Base-by-base conservation (phyloP, 2,888 invertebrate genomes). In the Aphidoletes aphidimyza region DNA sequence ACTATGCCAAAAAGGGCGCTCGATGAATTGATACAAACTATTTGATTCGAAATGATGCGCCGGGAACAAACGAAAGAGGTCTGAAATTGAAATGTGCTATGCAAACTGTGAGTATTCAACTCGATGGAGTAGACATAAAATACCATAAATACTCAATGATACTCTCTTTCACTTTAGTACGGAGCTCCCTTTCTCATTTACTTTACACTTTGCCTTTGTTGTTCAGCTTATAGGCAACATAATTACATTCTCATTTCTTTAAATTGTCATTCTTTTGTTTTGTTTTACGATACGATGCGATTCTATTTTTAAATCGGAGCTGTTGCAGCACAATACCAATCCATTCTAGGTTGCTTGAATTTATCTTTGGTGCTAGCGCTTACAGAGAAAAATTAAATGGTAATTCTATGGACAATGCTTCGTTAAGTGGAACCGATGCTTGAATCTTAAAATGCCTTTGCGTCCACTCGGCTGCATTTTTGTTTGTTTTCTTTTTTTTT, bases 181-280 rank as follows among this genome's bases (percentile, higher is more conserved):
- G 19, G n/a, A n/a, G n/a, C n/a, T n/a, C n/a, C n/a, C 26, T 8
- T 22, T 1, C 54, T 69, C 69, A 69, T 54, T 54, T 69, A n/a
- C 34, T 69, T n/a, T 69, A 14, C 14, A 14, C 14, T 30, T 30
- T 0, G 30, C 30, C 14, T 54, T 54, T 17, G 69, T 30, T 30
- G 69, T 69, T 34, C 54, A 30, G 69, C 69, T 69, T 30, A 69
- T 69, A 69, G 30, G 69, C 30, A 69, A 69, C 69, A 69, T 69
- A 69, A 69, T 69, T 69, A 69, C 69, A 69, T 69, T 69, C 69
- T 69, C 69, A 69, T 69, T 69, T 69, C 69, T 69, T 69, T 69
- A 69, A 69, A 69, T 69, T 69, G 69, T 69, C 69, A 30, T 69
- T 69, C 69, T 69, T 69, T 69, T 69, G 30, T 69, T 69, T 11